Base-by-base conservation (phyloP, 2,113 vertebrate genomes). In the Amblyornis subalaris region DNA sequence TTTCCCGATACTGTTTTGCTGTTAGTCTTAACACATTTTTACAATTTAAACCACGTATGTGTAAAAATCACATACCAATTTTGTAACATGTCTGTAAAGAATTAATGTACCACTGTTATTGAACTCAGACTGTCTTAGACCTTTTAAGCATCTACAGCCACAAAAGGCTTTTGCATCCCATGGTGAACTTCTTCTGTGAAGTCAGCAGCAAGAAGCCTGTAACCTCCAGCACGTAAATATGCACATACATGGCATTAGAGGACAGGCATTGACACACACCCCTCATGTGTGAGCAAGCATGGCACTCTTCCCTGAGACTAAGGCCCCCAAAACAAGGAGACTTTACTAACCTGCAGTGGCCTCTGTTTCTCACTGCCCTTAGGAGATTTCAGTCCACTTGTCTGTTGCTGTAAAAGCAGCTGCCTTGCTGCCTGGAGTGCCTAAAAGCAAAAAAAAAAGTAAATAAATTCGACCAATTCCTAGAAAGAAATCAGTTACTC, bases 281-380 rank as follows among this genome's bases (percentile, higher is more conserved):
- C 44, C 38, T 35, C 23, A 40, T 0, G 19, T 88, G 54, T 74
- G 42, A 70, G 74, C 24, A 38, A 84, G 45, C 29, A n/a, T 23
- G 24, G 45, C 3, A 11, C 73, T 64, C 35, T 79, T 70, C 65
- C 75, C 94, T 89, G 57, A 54, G 42, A 94, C 57, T n/a, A 66
- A 89, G 71, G 77, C 45, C 77, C 78, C 81, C 88, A 92, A 87
- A 90, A 54, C 45, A 94, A 94, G 47, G 84, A 81, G 64, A 62
- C 62, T 93, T 95, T 73, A 98, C 98, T 98, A 98, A 99, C 99
- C 99, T 99, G 99, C 97, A 99, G 98, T 95, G 99, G 98, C 98
- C 99, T 99, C 98, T 99, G 99, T 98, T 99, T 99, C 97, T 99
- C 99, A 97, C 98, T 99, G 98, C 98, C 99, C 98, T 99, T 99